Evolutionary conservation across 2,888 invertebrate genomes (phyloP), one percentile per base, ranked within the genome.

Genomic region (Clepsis dumicolana): DNA sequence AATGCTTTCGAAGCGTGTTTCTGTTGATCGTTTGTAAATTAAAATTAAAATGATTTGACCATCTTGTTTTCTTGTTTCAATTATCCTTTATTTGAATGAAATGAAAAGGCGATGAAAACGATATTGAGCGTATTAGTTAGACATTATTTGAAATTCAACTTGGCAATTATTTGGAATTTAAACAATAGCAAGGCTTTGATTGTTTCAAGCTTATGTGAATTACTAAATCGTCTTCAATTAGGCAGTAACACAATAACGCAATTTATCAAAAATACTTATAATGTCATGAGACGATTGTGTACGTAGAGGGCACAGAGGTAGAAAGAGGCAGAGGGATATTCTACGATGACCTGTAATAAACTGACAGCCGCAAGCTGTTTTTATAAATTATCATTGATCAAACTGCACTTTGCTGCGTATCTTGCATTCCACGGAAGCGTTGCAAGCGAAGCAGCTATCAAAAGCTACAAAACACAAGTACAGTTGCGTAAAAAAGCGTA

Each of bases 11-110:
- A 80, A 79, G 85, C 75, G 81, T 85, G 86, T 83, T 80, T 87
- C 84, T 87, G 87, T 90, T 91, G 87, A 82, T 82, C 88, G 89
- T 91, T 89, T 88, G 87, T 87, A 89, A 87, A 91, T 84, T 87
- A 87, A 85, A 85, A 83, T 81, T 85, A 83, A 80, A 79, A 75
- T 75, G 71, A 78, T 78, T 74, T 38, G 52, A 68, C 21, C 1
- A 21, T 29, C 21, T 57, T 41, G 35, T 63, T 63, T 61, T 54
- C n/a, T 38, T 57, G 1, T 1, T n/a, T 32, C 14, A 54, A 59
- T 53, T n/a, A 38, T 18, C 25, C 12, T 57, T 64, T 16, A 38
- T 32, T 48, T 50, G 8, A 18, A 27, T 25, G 12, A 48, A 48
- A 4, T 12, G 48, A 48, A 48, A 48, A 48, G 21, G 18, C 2